These are phyloP conservation scores for Acrossocheilus fasciatus DNA, from an alignment of 2,797 vertebrate genomes.

Conservation along the genomic window DNA sequence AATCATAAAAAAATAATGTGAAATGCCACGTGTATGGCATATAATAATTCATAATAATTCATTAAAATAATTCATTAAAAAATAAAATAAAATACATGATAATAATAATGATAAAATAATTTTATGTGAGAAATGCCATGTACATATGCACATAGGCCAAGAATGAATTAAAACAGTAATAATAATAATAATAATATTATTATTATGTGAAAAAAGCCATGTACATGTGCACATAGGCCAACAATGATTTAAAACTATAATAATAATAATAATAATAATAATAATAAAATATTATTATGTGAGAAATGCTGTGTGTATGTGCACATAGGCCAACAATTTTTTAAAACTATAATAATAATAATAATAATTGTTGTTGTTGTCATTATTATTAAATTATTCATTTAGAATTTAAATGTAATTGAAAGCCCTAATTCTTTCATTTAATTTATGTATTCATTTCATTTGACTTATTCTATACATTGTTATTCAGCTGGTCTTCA, in stretches of 20 bases:
- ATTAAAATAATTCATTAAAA: not conserved
- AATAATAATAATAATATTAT: too few relatives aligned
- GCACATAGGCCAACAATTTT: not conserved
- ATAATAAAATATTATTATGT: not conserved
- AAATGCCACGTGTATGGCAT: not conserved
- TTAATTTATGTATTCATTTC: not conserved
- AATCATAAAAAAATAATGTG: not conserved
- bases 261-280: not conserved
- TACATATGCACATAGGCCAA: not conserved
- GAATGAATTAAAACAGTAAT: too few relatives aligned
- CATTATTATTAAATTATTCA: not conserved
- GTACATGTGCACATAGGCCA: not conserved
- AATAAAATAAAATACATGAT: not conserved
- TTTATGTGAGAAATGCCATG: not conserved
- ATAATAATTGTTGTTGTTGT: not conserved
- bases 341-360: not conserved
- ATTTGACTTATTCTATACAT: not conserved
- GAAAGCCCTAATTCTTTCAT: not conserved
- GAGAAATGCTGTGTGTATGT: not conserved
- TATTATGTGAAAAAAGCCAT: too few relatives aligned
- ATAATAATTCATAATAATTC: not conserved
- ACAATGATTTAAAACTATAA: not conserved
- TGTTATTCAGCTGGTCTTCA: conserved; percentile 76
- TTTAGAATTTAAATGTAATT: not conserved
- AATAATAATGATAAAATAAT: not conserved